A percentile compares a stretch with the other conserved stretches of the same genome.
Conservation (phyloP, 2,113 vertebrate genomes). For the Protomyctophum bolini region DNA sequence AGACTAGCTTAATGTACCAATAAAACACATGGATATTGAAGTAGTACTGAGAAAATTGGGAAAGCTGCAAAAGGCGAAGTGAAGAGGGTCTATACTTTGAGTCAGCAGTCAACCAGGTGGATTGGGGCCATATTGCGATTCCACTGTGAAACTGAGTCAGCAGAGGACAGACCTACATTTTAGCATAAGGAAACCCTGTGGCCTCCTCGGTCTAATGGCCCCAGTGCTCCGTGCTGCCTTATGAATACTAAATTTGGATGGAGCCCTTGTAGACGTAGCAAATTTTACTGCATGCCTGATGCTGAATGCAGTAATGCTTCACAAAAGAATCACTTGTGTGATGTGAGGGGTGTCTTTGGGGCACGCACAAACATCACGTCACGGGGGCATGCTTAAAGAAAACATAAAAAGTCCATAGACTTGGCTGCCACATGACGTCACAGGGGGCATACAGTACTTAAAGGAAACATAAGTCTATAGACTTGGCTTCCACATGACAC, state of each 20-base stretch:
- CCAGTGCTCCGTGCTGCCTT: constrained; percentile 23
- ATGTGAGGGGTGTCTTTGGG: too few species aligned
- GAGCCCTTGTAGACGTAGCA: too few species aligned
- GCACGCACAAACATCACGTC: too few species aligned
- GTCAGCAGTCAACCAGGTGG: constrained; percentile 48
- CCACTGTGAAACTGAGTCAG: constrained; percentile 38
- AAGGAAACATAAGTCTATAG: too few species aligned
- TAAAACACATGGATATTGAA: constrained; percentile 17
- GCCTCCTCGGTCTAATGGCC: constrained; percentile 42
- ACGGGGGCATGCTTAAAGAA: too few species aligned
- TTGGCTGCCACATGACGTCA: too few species aligned
- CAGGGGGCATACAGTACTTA: too few species aligned
- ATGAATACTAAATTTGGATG: constrained; percentile 36
- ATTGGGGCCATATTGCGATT: constrained; percentile 51
- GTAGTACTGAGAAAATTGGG: constrained; percentile 2
- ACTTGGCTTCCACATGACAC: too few species aligned
- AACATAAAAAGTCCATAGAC: too few species aligned
- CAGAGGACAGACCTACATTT: constrained; percentile 17
- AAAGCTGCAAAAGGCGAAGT: constrained; percentile 27
- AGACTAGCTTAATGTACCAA: constrained; percentile 1
- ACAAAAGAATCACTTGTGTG: too few species aligned
- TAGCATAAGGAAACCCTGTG: not conserved
- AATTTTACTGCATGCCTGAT: too few species aligned
- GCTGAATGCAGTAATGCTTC: too few species aligned
- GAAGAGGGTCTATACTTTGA: constrained; percentile 28